phyloP scores from a whole-genome alignment of 2,797 vertebrate species.

The Microtus californicus region DNA sequence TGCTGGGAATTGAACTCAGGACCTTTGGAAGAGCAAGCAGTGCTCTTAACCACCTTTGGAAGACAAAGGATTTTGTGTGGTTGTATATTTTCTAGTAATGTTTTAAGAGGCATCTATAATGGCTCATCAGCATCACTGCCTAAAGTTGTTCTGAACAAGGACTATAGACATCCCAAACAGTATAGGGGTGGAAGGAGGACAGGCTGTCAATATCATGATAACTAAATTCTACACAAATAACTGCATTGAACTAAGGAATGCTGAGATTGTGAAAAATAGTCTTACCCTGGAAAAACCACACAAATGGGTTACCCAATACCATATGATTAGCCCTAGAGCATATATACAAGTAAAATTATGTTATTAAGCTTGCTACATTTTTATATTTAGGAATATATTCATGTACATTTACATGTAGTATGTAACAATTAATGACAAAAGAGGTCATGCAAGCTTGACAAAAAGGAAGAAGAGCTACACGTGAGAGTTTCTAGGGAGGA shows the following conservation, averaged over 20 bases:
- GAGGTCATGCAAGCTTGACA: neutral
- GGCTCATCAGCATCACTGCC: neutral
- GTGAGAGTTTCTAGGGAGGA: neutral
- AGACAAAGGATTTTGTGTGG: neutral
- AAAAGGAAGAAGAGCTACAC: neutral
- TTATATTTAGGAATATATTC: neutral
- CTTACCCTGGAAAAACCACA: neutral
- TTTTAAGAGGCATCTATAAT: too few species aligned
- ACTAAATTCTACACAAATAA: neutral
- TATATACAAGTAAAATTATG: neutral
- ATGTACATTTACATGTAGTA: neutral
- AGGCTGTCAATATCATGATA: neutral
- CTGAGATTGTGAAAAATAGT: neutral
- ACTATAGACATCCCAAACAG: neutral
- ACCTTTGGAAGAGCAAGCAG: too few species aligned
- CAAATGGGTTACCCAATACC: neutral
- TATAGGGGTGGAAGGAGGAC: neutral
- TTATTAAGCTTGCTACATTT: neutral
- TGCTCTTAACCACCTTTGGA: too few species aligned
- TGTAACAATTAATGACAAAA: neutral
- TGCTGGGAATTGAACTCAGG: too few species aligned
- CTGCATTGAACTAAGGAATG: neutral
- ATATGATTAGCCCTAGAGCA: neutral
- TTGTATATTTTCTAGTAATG: neutral
- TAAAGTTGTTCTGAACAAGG: neutral